Base-by-base conservation (phyloP, 1,140 invertebrate species). In the Octopus sinensis region DNA sequence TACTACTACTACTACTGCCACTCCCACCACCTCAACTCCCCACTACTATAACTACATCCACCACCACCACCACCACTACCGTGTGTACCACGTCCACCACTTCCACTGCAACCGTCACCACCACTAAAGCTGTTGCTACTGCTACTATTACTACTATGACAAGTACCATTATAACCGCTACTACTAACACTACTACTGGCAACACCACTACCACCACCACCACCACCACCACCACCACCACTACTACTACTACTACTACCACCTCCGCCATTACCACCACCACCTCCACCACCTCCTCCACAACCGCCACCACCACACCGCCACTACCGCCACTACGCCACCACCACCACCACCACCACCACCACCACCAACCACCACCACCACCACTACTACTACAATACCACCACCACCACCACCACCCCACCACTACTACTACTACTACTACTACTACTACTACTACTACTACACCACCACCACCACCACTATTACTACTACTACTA, bases 401-500 rank as follows among this genome's bases (percentile, higher is more conserved):
- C n/a, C n/a, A n/a, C n/a, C 54, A 79, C 78, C 54, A 79, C 78
- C 54, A 79, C 78, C 54, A 79, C 78, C 54, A 79, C 78, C 54
- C 51, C 17, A 73, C 68, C 73, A 80, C 68, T 52, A 73, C 51
- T 80, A 73, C 68, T 71, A 68, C 68, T 43, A 71, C 68, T 73
- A 80, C 68, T 80, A 52, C 7, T 73, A 73, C 51, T 73, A 80
- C 68, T 51, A 79, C 78, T 79, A 79, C 30, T 73, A 80, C 73
- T 12, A 30, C 68, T 12, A 51, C 68, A 10, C 68, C 51, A 6
- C 53, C 68, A 17, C 51, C 43, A 12, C 12, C 4, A 71, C 13
- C 4, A 71, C 13, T n/a, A 71, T 1, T n/a, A 71, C 43, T 54
- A 71, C 79, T 13, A 80, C 78, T 79, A 79, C 78, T 79, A 79